Evolutionary conservation across 2,888 invertebrate genomes (phyloP), one percentile per base, ranked within the genome.

Genomic region (Andrena dorsata): DNA sequence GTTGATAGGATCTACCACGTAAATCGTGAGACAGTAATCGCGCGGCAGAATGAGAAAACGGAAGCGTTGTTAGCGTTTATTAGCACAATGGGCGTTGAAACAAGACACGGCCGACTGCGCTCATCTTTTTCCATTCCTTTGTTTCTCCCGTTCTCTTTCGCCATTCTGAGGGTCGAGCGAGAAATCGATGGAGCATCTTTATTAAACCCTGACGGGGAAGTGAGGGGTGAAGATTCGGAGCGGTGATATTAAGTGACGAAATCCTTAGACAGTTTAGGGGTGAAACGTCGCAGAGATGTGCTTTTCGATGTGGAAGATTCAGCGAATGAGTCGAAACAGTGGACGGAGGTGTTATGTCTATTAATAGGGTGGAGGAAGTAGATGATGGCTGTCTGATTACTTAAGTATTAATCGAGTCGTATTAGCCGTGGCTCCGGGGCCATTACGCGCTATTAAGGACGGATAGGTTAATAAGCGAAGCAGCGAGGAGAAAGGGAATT

Each of bases 41-140:
- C 10, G 61, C 6, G 47, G 35, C 10, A 58, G 78, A 68, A 77
- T 70, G 64, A 70, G 74, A 83, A 73, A 79, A 70, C 80, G 81
- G 78, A 79, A 66, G 73, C 60, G 66, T 79, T 66, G 76, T 81
- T 78, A 79, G 53, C 65, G 51, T 65, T 80, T 75, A 83, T 87
- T 84, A 80, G 80, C 65, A 60, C 70, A 73, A 80, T 76, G 58
- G 71, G 30, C 63, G 75, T 64, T 64, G 10, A 78, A 80, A 53
- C 58, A 75, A 81, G 76, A 80, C 63, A 75, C 51, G 16, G 60
- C 51, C 49, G 60, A 13, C 65, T 16, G 35, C 28, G 28, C 20
- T 63, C 53, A 63, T 73, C 20, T 28, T 49, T 49, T 68, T 13
- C 69, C 49, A 10, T 23, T 23, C 60, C 32, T 58, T 65, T 82